These are phyloP conservation scores for Oophaga sylvatica DNA, from an alignment of 2,797 vertebrate genomes.

Conservation along the genomic window DNA sequence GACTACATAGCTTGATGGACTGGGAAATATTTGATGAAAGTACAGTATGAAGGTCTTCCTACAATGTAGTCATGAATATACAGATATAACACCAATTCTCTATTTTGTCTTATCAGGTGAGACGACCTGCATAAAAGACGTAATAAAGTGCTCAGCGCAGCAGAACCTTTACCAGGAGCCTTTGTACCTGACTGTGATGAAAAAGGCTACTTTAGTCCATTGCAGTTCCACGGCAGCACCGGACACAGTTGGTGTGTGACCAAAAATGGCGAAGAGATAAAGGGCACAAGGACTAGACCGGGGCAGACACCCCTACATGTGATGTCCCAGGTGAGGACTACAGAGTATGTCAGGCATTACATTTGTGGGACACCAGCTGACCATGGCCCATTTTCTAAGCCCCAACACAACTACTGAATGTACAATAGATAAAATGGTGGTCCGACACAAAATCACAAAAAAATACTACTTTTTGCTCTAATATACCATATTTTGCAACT, in stretches of 20 bases:
- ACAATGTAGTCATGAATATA: no score
- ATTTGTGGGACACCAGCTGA: no score
- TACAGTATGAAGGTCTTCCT: no score
- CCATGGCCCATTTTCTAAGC: no score
- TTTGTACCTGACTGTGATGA: slow-evolving; percentile 29
- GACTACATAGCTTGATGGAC: no score
- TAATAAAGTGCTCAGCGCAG: background rate
- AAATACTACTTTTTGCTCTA: no score
- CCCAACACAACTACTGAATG: no score
- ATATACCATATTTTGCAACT: no score
- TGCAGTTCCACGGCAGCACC: slow-evolving; percentile 20
- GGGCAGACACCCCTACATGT: background rate
- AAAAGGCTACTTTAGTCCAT: background rate
- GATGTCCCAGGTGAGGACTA: background rate
- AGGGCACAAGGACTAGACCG: background rate
- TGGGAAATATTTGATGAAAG: no score
- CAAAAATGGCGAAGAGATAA: background rate
- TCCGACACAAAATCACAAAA: no score
- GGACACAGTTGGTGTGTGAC: slow-evolving; percentile 32
- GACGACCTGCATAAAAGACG: background rate
- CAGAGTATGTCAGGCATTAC: background rate
- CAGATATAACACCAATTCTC: background rate
- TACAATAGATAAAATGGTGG: no score
- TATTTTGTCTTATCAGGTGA: background rate
- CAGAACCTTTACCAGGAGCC: background rate